Conservation (phyloP, 2,797 vertebrate species). For the Neosilurus hyrtlii region DNA sequence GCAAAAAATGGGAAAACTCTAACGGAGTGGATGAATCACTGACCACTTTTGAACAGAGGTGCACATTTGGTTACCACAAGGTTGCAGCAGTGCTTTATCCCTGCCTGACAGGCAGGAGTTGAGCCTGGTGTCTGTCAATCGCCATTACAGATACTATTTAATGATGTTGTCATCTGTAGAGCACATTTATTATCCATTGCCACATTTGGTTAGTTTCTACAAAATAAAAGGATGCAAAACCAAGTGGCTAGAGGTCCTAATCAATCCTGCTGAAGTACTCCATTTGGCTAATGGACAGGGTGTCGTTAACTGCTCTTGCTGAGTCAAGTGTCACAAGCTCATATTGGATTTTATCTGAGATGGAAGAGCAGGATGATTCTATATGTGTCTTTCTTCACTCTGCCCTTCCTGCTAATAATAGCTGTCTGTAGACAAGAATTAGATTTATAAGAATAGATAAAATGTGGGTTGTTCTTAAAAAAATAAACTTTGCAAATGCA, state of each 20-base stretch:
- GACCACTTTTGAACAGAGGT: constrained; percentile 27
- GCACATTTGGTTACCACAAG: constrained; percentile 46
- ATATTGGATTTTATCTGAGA: constrained; percentile 41
- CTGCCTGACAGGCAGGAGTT: constrained; percentile 17
- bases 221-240: constrained; percentile 53
- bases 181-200: constrained; percentile 67
- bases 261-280: constrained; percentile 74
- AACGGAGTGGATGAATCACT: constrained; percentile 41
- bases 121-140: constrained; percentile 19
- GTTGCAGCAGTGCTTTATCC: constrained; percentile 14
- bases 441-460: no score
- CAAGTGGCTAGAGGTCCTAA: constrained; percentile 70
- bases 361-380: constrained; percentile 26
- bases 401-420: constrained; percentile 20
- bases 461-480: no score
- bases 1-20: background rate
- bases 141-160: constrained; percentile 33
- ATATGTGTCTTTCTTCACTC: constrained; percentile 3
- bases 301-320: constrained; percentile 75
- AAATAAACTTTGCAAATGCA: no score
- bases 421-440: background rate
- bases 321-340: constrained; percentile 60
- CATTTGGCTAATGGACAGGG: constrained; percentile 86
- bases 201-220: constrained; percentile 50
- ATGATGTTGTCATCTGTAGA: constrained; percentile 50